A percentile compares a stretch with the other conserved stretches of the same genome.
Evolutionary conservation across 2,113 vertebrate species (phyloP).

Genomic region (Amphilophus citrinellus): DNA sequence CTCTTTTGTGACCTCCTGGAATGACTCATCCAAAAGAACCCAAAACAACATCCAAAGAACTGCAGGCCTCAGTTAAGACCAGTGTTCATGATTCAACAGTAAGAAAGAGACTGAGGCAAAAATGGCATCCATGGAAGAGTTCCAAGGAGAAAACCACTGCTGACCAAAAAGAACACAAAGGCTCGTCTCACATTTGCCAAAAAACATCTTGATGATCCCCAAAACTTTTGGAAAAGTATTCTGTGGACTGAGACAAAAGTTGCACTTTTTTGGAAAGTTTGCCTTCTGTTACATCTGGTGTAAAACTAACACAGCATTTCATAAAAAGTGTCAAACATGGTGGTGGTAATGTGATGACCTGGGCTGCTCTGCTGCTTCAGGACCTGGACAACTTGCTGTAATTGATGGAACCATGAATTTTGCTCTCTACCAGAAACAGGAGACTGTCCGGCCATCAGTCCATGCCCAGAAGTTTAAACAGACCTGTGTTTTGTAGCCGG

Average conservation of each 20-base stretch:
- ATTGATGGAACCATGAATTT: too few relatives aligned
- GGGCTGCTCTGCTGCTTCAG: neutral
- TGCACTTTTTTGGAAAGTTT: neutral
- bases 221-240: neutral
- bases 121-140: neutral
- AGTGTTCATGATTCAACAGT: neutral
- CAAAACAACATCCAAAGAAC: too few relatives aligned
- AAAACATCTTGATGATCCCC: neutral
- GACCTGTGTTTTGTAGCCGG: neutral
- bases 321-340: neutral
- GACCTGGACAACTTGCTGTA: neutral
- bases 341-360: neutral
- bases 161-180: neutral
- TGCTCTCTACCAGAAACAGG: neutral
- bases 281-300: neutral
- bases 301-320: neutral
- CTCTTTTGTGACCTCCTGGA: too few relatives aligned
- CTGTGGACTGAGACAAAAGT: neutral
- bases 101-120: neutral
- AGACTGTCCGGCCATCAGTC: neutral
- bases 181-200: accelerated
- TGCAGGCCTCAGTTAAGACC: too few relatives aligned
- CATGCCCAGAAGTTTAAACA: neutral
- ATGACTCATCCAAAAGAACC: too few relatives aligned
- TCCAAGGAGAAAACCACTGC: neutral